phyloP scores from a whole-genome alignment of 2,797 vertebrate species.

The Anas flavirostris region DNA sequence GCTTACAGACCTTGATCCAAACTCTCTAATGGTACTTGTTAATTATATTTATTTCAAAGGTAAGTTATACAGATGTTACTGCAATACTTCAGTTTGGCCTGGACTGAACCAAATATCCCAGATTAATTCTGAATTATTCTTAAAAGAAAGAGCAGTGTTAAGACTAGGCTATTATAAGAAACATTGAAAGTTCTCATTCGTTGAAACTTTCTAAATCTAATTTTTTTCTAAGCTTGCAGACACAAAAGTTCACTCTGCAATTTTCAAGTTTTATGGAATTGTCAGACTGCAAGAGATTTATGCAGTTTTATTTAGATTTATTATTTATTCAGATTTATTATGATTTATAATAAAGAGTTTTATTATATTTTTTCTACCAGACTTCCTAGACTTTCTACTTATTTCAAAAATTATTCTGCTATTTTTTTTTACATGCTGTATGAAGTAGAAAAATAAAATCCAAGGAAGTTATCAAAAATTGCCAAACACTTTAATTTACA shows the following conservation, averaged over 20 bases:
- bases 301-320: neutral
- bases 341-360: too few relatives aligned
- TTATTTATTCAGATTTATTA: too few relatives aligned
- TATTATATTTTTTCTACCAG: neutral
- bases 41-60: constrained; percentile 90
- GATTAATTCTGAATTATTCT: neutral
- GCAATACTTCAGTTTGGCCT: neutral
- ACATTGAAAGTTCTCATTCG: neutral
- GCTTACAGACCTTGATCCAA: constrained; percentile 76
- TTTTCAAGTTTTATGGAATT: neutral
- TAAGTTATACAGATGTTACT: constrained; percentile 54
- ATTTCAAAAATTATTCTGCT: neutral
- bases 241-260: neutral
- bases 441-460: neutral
- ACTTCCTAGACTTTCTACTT: neutral
- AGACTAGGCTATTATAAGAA: neutral
- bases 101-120: neutral
- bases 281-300: neutral
- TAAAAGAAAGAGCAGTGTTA: neutral
- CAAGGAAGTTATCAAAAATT: neutral
- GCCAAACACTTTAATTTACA: neutral
- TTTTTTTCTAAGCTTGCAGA: neutral
- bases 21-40: constrained; percentile 80
- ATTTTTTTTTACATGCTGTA: neutral
- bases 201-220: neutral